Evolutionary conservation across 1,140 invertebrate species (phyloP), one percentile per base, ranked within the genome.

Genomic region (Pogonomyrmex barbatus): DNA sequence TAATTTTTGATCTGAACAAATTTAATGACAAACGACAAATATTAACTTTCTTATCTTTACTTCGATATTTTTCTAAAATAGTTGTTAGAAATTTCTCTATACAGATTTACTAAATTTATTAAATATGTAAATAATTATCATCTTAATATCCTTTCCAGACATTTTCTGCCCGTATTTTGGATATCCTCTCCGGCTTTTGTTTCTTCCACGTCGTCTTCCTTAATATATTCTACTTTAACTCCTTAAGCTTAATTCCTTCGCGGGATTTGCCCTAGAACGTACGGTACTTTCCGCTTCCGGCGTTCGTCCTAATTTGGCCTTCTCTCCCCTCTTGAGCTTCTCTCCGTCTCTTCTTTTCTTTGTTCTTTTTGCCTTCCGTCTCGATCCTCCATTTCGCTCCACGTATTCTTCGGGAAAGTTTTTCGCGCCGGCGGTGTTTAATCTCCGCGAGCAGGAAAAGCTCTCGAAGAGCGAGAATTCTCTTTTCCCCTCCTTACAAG

Each of bases 371-470:
- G 63, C 42, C 45, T n/a, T 33, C 52, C 79, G 45, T 83, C 68
- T 83, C 36, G 42, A n/a, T 83, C 68, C 45, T 75, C 79, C 56
- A 75, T 75, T 75, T 60, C 39, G 54, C 79, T 73, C 52, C 63
- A 36, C 47, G 79, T 82, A 70, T 82, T 82, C 67, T 60, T 75
- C 54, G 56, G 56, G n/a, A 75, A 83, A 83, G 68, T 75, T 83
- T 83, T 83, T 83, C 68, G 56, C 79, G n/a, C 68, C 79, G 68
- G n/a, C 68, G 68, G 79, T 83, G 79, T 83, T 83, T 83, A 83
- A 83, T 83, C 79, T 83, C 45, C 54, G 42, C 54, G 45, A 82
- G 68, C 52, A 68, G 33, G 79, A 75, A 75, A 83, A 75, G 79
- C 79, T 75, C 68, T 73, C 79, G 79, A 82, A 82, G 52, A 82